Evolutionary conservation across 1,140 invertebrate genomes (phyloP), one percentile per base, ranked within the genome.

Genomic region (Polypedilum vanderplanki): DNA sequence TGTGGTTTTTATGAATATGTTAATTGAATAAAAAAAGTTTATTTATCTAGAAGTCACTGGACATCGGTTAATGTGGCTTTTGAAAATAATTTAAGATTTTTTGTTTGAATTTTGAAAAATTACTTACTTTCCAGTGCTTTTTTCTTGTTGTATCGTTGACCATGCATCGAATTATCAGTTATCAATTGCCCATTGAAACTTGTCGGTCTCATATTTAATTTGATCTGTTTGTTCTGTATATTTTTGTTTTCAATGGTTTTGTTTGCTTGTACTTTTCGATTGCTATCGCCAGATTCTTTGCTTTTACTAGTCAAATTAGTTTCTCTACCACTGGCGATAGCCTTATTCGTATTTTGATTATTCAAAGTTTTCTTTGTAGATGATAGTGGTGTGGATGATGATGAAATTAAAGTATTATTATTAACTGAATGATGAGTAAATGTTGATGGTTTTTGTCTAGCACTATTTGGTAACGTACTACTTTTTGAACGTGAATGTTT

Each of bases 401-500:
- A 78, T 41, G 79, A 78, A 78, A 77, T 78, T 76, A 76, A 77
- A 77, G 78, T 77, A 76, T 80, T 77, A 75, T 75, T 74, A 24
- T 70, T 70, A 70, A 70, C 65, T 22, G 65, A 70, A 22, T 70
- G 65, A 70, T 70, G 65, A 70, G 18, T 70, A 20, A 70, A 70
- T 70, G 65, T 70, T 70, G 65, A 70, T 70, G 65, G 65, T 70
- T 70, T 70, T 70, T 70, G 77, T 80, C 79, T 81, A 81, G 80
- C 81, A 76, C 78, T 81, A 78, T 80, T 79, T 78, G 80, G 75
- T 77, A 80, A 78, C 78, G 82, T 82, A 81, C 83, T 85, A 84
- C 81, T 84, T 84, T 85, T 85, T 79, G 83, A 83, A 80, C 84
- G 84, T 80, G 81, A 81, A 80, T 83, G 83, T 79, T 81, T 70